Evolutionary conservation across 2,113 vertebrate genomes (phyloP).

Genomic region (Tonatia bakeri): DNA sequence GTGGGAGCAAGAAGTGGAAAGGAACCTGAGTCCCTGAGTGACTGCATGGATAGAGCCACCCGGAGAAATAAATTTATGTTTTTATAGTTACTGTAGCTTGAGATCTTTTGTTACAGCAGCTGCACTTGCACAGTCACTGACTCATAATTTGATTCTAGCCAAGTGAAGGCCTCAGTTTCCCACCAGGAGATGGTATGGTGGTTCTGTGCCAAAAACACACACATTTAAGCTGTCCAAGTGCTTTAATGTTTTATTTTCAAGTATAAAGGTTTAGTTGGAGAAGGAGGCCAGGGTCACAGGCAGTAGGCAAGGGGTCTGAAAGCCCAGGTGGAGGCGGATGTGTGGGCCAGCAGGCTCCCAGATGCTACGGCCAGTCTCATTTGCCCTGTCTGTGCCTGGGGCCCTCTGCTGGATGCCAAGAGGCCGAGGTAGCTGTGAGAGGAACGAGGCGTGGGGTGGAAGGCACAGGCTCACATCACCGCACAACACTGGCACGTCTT

Average conservation of each 20-base stretch:
- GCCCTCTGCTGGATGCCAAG: slow-evolving; percentile 43
- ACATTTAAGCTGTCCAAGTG: background rate
- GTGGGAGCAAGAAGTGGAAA: background rate
- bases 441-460: background rate
- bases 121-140: too few relatives aligned
- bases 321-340: background rate
- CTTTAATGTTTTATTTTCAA: slow-evolving; percentile 68
- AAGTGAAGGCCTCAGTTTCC: background rate
- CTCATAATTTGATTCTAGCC: background rate
- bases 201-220: background rate
- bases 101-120: background rate
- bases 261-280: slow-evolving; percentile 67
- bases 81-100: background rate
- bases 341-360: slow-evolving; percentile 2
- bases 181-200: background rate
- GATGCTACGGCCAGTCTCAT: background rate
- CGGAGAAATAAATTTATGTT: background rate
- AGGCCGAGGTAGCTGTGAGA: slow-evolving; percentile 72
- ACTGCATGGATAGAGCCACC: background rate
- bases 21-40: background rate
- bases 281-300: slow-evolving; percentile 50
- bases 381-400: background rate
- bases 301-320: background rate
- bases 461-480: slow-evolving; percentile 69
- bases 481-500: slow-evolving; percentile 79